Percentiles rank a stretch among this genome's conserved stretches.
phyloP scores from a whole-genome alignment of 2,113 vertebrate species.

The Cynocephalus volans region DNA sequence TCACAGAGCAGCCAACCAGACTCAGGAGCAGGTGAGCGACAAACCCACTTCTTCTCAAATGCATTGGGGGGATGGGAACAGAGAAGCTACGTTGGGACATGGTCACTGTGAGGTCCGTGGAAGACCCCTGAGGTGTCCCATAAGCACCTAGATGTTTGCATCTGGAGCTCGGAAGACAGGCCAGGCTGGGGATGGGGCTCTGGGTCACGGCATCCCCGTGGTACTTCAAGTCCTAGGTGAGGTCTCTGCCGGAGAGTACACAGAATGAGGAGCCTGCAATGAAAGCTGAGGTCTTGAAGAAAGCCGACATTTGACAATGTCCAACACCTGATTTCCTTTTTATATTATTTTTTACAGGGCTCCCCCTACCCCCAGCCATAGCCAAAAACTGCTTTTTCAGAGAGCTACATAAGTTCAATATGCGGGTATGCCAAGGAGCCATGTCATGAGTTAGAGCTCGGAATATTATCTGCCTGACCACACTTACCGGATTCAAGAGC shows the following conservation, averaged over 20 bases:
- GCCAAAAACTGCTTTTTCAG: neutral
- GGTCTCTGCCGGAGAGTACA: no score
- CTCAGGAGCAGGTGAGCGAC: neutral
- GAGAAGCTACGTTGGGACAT: neutral
- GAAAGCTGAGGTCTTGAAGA: neutral
- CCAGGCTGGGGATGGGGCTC: neutral
- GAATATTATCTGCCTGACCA: neutral
- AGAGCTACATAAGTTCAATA: fast-evolving
- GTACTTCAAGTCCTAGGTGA: neutral
- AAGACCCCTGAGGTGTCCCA: neutral
- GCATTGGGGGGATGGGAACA: no score
- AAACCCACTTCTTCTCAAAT: neutral
- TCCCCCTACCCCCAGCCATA: neutral
- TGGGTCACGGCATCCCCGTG: neutral
- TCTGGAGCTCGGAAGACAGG: neutral
- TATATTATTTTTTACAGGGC: neutral
- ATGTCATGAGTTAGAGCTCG: neutral
- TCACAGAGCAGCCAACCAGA: neutral
- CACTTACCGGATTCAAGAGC: neutral
- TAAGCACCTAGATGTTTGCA: neutral
- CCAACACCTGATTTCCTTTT: neutral
- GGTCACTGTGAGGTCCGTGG: neutral
- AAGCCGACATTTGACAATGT: neutral
- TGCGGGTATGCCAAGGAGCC: fast-evolving
- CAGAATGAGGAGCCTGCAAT: neutral